Evolutionary conservation across 2,113 vertebrate genomes (phyloP).

Genomic region (Climacteris rufus): DNA sequence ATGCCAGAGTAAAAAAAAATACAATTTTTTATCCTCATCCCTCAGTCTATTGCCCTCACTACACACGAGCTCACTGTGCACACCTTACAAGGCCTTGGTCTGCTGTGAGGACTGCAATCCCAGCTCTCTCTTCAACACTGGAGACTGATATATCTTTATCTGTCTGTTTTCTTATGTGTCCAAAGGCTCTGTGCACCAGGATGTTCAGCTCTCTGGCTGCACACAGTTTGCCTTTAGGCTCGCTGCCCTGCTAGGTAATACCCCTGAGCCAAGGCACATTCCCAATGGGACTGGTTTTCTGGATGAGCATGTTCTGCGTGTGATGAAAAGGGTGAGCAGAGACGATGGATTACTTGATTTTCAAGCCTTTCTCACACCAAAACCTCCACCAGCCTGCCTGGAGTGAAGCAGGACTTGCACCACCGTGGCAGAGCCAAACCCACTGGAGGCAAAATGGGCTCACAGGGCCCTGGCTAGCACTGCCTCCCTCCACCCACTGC

Average conservation of each 20-base stretch:
- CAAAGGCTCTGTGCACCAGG: neutral
- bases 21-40: neutral
- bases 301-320: neutral
- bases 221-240: neutral
- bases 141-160: neutral
- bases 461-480: fast-evolving
- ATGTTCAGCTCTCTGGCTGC: neutral
- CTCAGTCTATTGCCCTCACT: neutral
- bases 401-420: neutral
- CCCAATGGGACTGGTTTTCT: neutral
- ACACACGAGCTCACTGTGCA: fast-evolving
- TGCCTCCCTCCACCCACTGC: neutral
- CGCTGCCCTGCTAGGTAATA: neutral
- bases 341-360: neutral
- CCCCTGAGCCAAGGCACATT: neutral
- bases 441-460: neutral
- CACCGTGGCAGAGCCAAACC: neutral
- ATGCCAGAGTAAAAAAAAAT: neutral
- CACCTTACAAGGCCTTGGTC: neutral
- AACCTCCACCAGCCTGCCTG: neutral
- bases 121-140: neutral
- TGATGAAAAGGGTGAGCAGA: neutral
- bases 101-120: neutral
- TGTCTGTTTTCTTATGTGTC: neutral
- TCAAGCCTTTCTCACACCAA: neutral